A percentile compares a stretch with the other conserved stretches of the same genome.
phyloP scores from a whole-genome alignment of 2,797 vertebrate genomes.

The Tolypeutes matacus region DNA sequence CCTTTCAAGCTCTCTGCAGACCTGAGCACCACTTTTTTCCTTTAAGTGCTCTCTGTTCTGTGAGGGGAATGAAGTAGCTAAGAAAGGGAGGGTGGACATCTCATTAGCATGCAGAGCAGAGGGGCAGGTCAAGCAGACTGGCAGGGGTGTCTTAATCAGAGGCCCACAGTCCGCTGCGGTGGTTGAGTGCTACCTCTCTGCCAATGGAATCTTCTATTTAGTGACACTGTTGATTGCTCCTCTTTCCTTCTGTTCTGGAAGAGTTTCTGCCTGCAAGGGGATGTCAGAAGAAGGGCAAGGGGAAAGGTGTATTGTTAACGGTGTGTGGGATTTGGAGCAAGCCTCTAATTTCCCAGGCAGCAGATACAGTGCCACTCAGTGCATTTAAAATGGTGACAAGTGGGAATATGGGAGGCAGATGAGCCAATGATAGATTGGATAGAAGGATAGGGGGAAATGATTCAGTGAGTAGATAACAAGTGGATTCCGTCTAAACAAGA shows the following conservation, averaged over 20 bases:
- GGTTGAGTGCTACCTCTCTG: constrained; percentile 82
- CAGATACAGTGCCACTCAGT: constrained; percentile 59
- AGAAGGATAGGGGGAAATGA: constrained; percentile 58
- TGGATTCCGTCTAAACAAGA: constrained; percentile 36
- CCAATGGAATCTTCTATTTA: constrained; percentile 85
- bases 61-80: constrained; percentile 57
- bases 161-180: constrained; percentile 75
- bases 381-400: constrained; percentile 6
- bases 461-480: not conserved
- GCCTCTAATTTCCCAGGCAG: constrained; percentile 83
- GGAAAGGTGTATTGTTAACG: constrained; percentile 82
- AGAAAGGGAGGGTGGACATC: not conserved
- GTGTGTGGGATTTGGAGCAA: constrained; percentile 81
- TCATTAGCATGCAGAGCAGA: constrained; percentile 78
- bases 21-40: constrained; percentile 41
- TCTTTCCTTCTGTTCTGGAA: constrained; percentile 79
- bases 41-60: constrained; percentile 53
- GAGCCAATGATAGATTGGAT: constrained; percentile 1
- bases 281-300: constrained; percentile 80
- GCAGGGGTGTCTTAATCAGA: constrained; percentile 85
- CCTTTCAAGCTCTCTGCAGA: constrained; percentile 67
- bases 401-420: constrained; percentile 67
- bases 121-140: constrained; percentile 82
- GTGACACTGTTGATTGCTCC: constrained; percentile 86
- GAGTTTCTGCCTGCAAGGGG: constrained; percentile 82